Conservation (phyloP, 2,797 vertebrate species). For the Clamator glandarius region DNA sequence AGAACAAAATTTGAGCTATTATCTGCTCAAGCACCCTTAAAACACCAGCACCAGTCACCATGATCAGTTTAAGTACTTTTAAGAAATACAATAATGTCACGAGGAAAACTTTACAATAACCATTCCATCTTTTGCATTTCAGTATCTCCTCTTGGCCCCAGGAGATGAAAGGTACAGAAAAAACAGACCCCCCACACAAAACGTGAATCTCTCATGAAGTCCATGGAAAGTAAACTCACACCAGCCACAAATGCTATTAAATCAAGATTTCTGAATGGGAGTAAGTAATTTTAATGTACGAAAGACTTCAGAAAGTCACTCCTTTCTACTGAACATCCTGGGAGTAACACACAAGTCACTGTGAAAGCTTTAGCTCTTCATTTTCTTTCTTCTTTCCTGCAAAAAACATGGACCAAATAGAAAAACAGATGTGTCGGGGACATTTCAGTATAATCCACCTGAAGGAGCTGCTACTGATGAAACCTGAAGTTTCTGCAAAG, state of each 20-base stretch:
- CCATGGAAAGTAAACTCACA: neutral
- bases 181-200: neutral
- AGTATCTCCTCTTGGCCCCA: neutral
- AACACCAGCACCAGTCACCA: neutral
- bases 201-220: rapidly evolving
- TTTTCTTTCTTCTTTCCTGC: neutral
- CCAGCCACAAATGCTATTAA: neutral
- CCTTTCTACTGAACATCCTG: neutral
- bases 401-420: neutral
- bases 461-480: neutral
- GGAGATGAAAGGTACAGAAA: neutral
- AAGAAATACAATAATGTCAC: neutral
- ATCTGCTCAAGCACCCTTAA: neutral
- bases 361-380: neutral
- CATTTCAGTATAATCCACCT: neutral
- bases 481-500: neutral
- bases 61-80: neutral
- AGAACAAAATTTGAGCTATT: neutral
- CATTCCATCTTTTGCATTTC: neutral
- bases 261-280: neutral
- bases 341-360: neutral
- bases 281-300: neutral
- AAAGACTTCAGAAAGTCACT: neutral
- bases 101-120: neutral
- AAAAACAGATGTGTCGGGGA: neutral